Base-by-base conservation (phyloP, 2,888 invertebrate genomes). In the Danaus chrysippus region DNA sequence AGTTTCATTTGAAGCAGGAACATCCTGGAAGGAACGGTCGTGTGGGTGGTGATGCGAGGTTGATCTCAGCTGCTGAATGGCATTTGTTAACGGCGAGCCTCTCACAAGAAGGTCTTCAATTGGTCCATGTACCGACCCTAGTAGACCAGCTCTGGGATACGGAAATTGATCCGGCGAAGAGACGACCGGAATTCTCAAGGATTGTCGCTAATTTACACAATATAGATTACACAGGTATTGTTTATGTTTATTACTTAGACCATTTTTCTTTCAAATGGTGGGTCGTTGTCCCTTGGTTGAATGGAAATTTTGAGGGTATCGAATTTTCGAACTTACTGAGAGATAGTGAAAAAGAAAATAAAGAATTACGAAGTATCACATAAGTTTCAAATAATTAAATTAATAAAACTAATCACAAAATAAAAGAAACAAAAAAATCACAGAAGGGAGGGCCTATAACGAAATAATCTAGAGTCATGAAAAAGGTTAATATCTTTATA, bases 111-210 rank as follows among this genome's bases (percentile, higher is more conserved):
- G 90, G 86, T 0, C 80, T 93, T 56, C 86, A 86, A 66, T 81
- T 94, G 61, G 82, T 93, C n/a, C 91, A 92, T 60, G 87, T 93
- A n/a, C 91, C 85, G 0, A 96, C 96, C 73, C 86, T 97, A 43
- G 87, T 98, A 10, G 97, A 98, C 77, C 79, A 93, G 67, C 93
- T 97, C 65, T 98, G 97, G 97, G 92, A 90, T 56, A 86, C 91
- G 55, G 91, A 92, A 62, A 75, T 77, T 3, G 81, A 87, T 57
- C 77, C 78, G 0, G 71, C 68, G 42, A 75, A 76, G 10, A 76
- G 79, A 11, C 84, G 94, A 19, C 94, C 95, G 0, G 87, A 87
- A 34, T 92, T 93, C 58, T 92, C 92, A 10, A 84, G 92, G 69
- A 93, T 95, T 10, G 93, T 93, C 46, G 93, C 95, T 3, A 93